These are phyloP conservation scores for Neosalanx taihuensis DNA, from an alignment of 2,797 vertebrate species.

Conservation along the genomic window DNA sequence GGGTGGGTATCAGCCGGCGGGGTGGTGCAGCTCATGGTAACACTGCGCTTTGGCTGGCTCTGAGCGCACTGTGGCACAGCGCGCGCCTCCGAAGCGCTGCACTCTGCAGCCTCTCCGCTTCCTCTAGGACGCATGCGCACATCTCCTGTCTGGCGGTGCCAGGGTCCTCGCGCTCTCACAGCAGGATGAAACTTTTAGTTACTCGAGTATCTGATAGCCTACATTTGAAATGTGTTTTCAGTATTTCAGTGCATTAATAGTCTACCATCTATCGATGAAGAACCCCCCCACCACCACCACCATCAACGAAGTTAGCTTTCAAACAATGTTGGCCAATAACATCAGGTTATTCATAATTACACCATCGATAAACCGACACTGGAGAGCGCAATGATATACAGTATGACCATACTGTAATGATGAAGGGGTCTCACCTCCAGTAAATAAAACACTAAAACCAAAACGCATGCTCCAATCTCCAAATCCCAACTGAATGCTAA, in stretches of 20 bases:
- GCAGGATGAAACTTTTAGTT: background rate
- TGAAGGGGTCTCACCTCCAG: background rate
- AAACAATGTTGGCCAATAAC: no score
- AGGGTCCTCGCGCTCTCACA: background rate
- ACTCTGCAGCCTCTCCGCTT: slow-evolving; percentile 33
- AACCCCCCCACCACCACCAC: no score
- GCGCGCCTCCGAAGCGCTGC: slow-evolving; percentile 64
- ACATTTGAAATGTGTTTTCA: no score
- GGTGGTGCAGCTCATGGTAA: slow-evolving; percentile 86
- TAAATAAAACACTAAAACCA: background rate
- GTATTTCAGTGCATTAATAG: no score
- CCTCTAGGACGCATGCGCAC: slow-evolving; percentile 54
- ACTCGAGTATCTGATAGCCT: background rate
- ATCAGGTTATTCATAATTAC: no score
- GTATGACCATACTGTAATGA: background rate
- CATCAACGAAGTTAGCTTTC: no score
- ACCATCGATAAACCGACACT: no score
- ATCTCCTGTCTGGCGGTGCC: background rate
- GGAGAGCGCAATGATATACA: background rate
- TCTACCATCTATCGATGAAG: no score
- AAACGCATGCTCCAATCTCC: background rate
- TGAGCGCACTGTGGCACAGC: slow-evolving; percentile 71
- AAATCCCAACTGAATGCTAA: slow-evolving; percentile 31
- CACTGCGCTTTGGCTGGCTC: slow-evolving; percentile 77
- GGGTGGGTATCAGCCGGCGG: slow-evolving; percentile 65